phyloP scores from a whole-genome alignment of 2,113 vertebrate species.

The Lophura nycthemera region DNA sequence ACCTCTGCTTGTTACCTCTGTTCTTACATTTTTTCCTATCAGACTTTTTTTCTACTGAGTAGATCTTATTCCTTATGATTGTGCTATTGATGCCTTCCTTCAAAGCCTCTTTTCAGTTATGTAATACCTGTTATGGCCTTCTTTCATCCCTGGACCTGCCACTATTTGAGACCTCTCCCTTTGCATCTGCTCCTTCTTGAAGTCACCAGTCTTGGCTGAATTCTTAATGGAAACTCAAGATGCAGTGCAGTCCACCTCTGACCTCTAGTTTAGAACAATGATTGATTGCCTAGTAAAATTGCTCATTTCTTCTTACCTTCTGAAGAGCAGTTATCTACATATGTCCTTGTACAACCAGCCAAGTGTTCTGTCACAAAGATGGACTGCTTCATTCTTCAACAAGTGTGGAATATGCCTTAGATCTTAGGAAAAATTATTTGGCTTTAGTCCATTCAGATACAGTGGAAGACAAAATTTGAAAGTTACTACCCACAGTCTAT shows the following conservation, averaged over 20 bases:
- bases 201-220: neutral
- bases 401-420: neutral
- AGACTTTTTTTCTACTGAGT: neutral
- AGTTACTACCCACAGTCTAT: neutral
- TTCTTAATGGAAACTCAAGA: neutral
- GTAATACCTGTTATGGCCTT: neutral
- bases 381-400: neutral
- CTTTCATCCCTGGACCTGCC: neutral
- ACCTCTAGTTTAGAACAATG: no score
- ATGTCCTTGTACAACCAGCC: neutral
- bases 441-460: neutral
- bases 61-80: neutral
- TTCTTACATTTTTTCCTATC: neutral
- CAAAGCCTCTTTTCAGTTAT: neutral
- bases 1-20: neutral
- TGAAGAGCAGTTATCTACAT: neutral
- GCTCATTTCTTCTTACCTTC: neutral
- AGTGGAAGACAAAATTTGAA: neutral
- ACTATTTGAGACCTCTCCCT: neutral
- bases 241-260: rapidly evolving
- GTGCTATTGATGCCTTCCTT: neutral
- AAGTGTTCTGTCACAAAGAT: neutral
- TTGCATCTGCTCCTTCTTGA: neutral
- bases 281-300: neutral
- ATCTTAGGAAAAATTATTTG: neutral